These are phyloP conservation scores for Ennomos quercinarius DNA, from an alignment of 2,888 invertebrate genomes.

Conservation along the genomic window DNA sequence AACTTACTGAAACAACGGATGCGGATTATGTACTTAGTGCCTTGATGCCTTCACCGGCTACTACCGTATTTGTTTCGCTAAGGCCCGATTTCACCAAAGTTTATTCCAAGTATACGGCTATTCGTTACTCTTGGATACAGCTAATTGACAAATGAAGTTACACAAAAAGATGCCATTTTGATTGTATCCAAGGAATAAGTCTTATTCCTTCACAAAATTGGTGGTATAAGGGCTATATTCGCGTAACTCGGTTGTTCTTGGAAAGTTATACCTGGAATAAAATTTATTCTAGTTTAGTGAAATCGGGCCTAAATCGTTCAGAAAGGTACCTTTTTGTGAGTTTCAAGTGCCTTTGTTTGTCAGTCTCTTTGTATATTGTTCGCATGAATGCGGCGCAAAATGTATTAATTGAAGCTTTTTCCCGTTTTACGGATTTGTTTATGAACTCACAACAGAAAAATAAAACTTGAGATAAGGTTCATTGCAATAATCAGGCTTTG, in stretches of 20 bases:
- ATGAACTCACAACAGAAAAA: not conserved
- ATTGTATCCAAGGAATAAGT: too few relatives aligned
- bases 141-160: too few relatives aligned
- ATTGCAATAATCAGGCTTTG: not conserved
- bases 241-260: too few relatives aligned
- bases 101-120: too few relatives aligned
- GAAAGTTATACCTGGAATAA: too few relatives aligned
- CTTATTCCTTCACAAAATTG: too few relatives aligned
- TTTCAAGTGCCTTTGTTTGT: slow-evolving; percentile 33
- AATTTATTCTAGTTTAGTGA: too few relatives aligned
- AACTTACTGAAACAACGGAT: slow-evolving; percentile 58
- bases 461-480: not conserved
- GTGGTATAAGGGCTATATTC: too few relatives aligned
- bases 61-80: slow-evolving; percentile 47
- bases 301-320: slow-evolving; percentile 27
- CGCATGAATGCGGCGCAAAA: slow-evolving; percentile 3
- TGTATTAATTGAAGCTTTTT: slow-evolving; percentile 8
- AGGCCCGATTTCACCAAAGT: too few relatives aligned
- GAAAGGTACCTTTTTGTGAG: slow-evolving; percentile 24
- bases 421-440: slow-evolving; percentile 1
- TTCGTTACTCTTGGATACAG: too few relatives aligned
- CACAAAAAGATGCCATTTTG: too few relatives aligned
- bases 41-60: slow-evolving; percentile 46
- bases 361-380: slow-evolving; percentile 8
- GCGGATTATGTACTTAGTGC: slow-evolving; percentile 48